These are phyloP conservation scores for Hymenopus coronatus DNA, from an alignment of 2,888 invertebrate genomes.

Conservation along the genomic window DNA sequence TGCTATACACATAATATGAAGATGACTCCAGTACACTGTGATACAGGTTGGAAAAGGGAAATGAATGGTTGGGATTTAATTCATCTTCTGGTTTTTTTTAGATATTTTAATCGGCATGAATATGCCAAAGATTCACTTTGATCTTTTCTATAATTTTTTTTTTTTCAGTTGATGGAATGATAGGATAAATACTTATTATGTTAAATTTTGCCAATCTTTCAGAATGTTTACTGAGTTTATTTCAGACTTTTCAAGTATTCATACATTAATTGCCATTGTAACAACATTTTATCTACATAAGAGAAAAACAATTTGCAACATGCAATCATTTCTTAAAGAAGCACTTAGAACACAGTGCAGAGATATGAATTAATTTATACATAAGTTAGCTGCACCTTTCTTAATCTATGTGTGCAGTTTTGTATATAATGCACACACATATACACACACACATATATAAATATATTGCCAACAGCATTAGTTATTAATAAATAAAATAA, in stretches of 20 bases:
- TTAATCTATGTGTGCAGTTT: neutral
- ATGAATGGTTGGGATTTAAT: neutral
- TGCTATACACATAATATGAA: neutral
- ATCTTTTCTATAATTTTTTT: neutral
- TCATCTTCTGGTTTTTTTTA: neutral
- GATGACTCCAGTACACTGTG: neutral
- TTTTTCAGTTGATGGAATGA: neutral
- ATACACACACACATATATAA: neutral
- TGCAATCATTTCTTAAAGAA: neutral
- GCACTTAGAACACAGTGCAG: slow-evolving; percentile 2
- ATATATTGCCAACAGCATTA: neutral
- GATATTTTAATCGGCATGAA: neutral
- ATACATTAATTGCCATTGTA: slow-evolving; percentile 10
- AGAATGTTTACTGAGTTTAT: slow-evolving; percentile 11
- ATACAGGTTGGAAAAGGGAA: neutral
- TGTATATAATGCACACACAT: neutral
- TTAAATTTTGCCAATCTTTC: neutral
- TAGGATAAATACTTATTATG: neutral
- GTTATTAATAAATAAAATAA: neutral
- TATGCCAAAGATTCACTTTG: neutral
- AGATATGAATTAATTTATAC: neutral
- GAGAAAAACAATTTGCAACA: slow-evolving; percentile 26
- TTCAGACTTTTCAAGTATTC: slow-evolving; percentile 23
- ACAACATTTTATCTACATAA: slow-evolving; percentile 1
- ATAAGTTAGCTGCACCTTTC: neutral